Conservation (phyloP, 1,140 invertebrate species). For the Hirudo medicinalis region DNA sequence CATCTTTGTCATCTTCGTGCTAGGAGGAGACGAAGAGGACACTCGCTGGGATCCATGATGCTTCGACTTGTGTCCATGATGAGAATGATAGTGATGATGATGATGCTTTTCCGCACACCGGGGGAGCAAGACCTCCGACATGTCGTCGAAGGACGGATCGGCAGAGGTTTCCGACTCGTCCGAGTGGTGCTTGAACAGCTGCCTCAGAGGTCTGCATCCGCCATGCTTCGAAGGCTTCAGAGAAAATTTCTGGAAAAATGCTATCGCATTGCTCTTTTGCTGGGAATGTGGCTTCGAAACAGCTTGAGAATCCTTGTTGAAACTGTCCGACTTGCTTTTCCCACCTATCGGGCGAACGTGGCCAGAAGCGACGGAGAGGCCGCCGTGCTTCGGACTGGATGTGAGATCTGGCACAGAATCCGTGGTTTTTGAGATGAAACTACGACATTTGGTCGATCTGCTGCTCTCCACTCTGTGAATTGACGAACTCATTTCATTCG, state of each 20-base stretch:
- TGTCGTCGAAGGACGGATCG: background rate
- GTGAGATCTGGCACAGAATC: too few species aligned
- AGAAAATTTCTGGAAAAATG: constrained; percentile 65
- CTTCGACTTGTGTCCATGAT: constrained; percentile 23
- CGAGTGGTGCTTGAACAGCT: constrained; percentile 77
- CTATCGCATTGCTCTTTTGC: constrained; percentile 56
- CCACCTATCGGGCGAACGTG: background rate
- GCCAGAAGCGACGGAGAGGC: background rate
- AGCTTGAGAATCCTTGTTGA: background rate
- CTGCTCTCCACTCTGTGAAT: too few species aligned
- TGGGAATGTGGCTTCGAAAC: constrained; percentile 36
- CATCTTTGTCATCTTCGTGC: constrained; percentile 74
- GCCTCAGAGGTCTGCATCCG: constrained; percentile 62
- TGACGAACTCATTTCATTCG: too few species aligned
- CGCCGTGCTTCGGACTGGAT: background rate
- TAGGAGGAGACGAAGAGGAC: constrained; percentile 53
- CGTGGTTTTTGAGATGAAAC: too few species aligned
- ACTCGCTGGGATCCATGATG: constrained; percentile 26
- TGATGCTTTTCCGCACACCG: constrained; percentile 34
- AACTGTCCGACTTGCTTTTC: background rate
- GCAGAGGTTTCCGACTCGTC: constrained; percentile 65
- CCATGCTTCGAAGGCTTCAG: background rate
- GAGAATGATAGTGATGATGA: constrained; percentile 28
- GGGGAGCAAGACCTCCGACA: background rate
- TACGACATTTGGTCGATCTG: too few species aligned